Base-by-base conservation (phyloP, 2,888 invertebrate genomes). In the Autographa gamma region DNA sequence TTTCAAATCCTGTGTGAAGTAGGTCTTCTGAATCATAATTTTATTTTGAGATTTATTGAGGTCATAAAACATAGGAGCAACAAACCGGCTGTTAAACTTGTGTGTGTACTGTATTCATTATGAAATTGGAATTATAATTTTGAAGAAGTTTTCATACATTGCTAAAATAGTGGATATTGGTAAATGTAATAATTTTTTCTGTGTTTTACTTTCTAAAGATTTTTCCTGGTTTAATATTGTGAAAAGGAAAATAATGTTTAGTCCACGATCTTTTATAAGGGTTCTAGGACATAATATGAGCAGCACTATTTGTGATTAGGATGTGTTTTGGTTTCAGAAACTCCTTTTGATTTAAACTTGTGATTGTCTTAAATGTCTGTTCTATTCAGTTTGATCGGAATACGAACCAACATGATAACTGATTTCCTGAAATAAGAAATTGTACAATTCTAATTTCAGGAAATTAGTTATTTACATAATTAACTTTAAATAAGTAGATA, bases 41-140 rank as follows among this genome's bases (percentile, higher is more conserved):
- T 5, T 14, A 16, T 43, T 14, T 43, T 4, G 16, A 16, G 16
- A 48, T 48, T 32, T 32, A 31, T 48, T 31, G n/a, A 61, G 14
- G 31, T 58, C 38, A 13, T 67, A 63, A 54, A 63, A 59, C 58
- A 72, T 38, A 14, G 19, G 38, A 73, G 38, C 32, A 73, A 38
- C 11, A 6, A 54, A 73, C 31, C 63, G 43, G n/a, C 67, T 63
- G 32, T 63, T 52, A 52, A 73, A 56, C 34, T 58, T 38, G 11
- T 48, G n/a, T 41, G 16, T 19, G 38, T 60, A 41, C 60, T 63
- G 14, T 67, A 58, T 58, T 63, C 16, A 73, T 52, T 60, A 48
- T 38, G 19, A 43, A 48, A 60, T 63, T 19, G 18, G 25, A 63
- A 34, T 43, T 18, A 43, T 54, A 32, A 9, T 52, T 31, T 31